A percentile compares a stretch with the other conserved stretches of the same genome.
These are phyloP conservation scores for Zygothrica quintamaculata DNA, from an alignment of 2,888 invertebrate genomes.

Conservation along the genomic window DNA sequence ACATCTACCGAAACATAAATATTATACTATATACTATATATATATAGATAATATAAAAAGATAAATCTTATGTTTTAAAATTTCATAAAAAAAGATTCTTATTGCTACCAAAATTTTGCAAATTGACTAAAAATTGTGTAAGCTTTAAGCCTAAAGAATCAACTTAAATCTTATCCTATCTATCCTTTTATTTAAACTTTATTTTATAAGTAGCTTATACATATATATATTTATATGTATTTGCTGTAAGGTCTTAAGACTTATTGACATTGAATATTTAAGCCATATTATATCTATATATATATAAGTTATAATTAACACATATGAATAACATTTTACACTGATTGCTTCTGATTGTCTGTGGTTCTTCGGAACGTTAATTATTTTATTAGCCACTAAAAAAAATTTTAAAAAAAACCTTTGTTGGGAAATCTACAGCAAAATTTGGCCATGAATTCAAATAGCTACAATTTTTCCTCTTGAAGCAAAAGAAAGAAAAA, in stretches of 20 bases:
- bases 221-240: not conserved
- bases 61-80: too few relatives aligned
- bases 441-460: slow-evolving; percentile 60
- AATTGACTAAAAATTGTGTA: too few relatives aligned
- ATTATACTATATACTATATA: too few relatives aligned
- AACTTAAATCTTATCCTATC: too few relatives aligned
- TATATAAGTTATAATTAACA: slow-evolving; percentile 43
- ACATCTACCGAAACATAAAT: too few relatives aligned
- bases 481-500: slow-evolving; percentile 16
- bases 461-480: slow-evolving; percentile 51
- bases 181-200: not conserved
- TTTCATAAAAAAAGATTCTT: too few relatives aligned
- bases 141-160: too few relatives aligned
- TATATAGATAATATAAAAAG: too few relatives aligned
- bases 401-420: too few relatives aligned
- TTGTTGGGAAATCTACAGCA: slow-evolving; percentile 56
- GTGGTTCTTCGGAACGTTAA: slow-evolving; percentile 4
- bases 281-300: slow-evolving; percentile 2
- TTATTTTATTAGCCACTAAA: slow-evolving; percentile 20
- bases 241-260: not conserved
- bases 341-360: slow-evolving; percentile 18
- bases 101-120: too few relatives aligned
- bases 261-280: slow-evolving; percentile 43
- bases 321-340: slow-evolving; percentile 37
- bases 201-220: too few relatives aligned